These are phyloP conservation scores for Labrus mixtus DNA, from an alignment of 2,113 vertebrate genomes.

Conservation along the genomic window DNA sequence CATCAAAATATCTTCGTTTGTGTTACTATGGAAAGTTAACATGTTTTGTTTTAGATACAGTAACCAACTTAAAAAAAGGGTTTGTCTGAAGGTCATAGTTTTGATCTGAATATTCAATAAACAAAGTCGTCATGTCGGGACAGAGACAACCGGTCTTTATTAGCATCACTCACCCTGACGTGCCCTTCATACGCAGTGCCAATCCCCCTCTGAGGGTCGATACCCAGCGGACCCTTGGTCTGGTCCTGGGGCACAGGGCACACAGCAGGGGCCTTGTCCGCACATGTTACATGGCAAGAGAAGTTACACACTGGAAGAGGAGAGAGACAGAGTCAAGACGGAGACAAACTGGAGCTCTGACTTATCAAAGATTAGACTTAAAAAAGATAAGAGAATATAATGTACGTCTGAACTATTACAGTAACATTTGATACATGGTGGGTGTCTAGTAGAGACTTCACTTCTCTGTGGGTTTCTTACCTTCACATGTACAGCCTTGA, in stretches of 20 bases:
- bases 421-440: background rate
- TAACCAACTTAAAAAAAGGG: no score
- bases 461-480: slow-evolving; percentile 77
- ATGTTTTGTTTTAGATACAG: no score
- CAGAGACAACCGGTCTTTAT: background rate
- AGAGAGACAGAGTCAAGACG: background rate
- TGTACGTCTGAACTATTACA: background rate
- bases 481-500: slow-evolving; percentile 98
- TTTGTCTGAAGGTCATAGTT: background rate
- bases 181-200: slow-evolving; percentile 97
- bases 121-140: background rate
- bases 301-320: slow-evolving; percentile 92
- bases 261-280: slow-evolving; percentile 95
- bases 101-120: background rate
- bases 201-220: slow-evolving; percentile 95
- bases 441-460: background rate
- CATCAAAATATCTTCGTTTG: no score
- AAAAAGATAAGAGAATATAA: no score
- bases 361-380: background rate
- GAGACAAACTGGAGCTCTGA: background rate
- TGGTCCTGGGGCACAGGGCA: slow-evolving; percentile 97
- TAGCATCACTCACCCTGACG: slow-evolving; percentile 88
- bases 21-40: no score
- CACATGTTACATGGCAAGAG: slow-evolving; percentile 98
- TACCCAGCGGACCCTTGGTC: slow-evolving; percentile 95